Base-by-base conservation (phyloP, 2,888 invertebrate species). In the Diachrysia chrysitis region DNA sequence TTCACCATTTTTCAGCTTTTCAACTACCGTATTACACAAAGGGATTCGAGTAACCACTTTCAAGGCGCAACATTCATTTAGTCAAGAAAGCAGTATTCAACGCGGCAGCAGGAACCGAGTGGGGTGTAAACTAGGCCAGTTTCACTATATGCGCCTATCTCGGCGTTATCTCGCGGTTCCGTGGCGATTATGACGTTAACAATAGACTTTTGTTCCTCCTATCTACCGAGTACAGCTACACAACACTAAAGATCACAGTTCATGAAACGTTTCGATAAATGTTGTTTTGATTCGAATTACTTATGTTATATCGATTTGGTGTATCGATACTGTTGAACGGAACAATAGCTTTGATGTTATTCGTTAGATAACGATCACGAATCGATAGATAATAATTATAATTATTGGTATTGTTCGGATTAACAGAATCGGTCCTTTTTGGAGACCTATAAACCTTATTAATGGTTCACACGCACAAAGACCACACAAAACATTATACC, bases 181-280 rank as follows among this genome's bases (percentile, higher is more conserved):
- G 85, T 71, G 71, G 82, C 83, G 89, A 90, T 90, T 90, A 89
- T 86, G 83, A 76, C 79, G 83, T 84, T 85, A 82, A 89, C 90
- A 90, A 89, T 83, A 69, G 69, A 71, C 79, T 76, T 84, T 84
- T 84, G 85, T 83, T 79, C 66, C 57, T 65, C 53, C 69, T 81
- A 69, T 76, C 71, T 76, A 17, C 59, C 23, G 32, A 32, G 25
- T 25, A 25, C 25, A 3, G 4, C 54, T 69, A 56, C 57, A 58
- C 46, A 64, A 62, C 58, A 46, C 55, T 69, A 59, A 56, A 66
- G 64, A 65, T 66, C 63, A 75, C 19, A 61, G 66, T 72, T 68
- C 64, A 25, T 58, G 60, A 61, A 67, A 48, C 25, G 12, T n/a
- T 10, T 14, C 53, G 6, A 21, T 21, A 10, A 51, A 58, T 51